phyloP scores from a whole-genome alignment of 2,797 vertebrate genomes.

The Sebastes matsubarae region DNA sequence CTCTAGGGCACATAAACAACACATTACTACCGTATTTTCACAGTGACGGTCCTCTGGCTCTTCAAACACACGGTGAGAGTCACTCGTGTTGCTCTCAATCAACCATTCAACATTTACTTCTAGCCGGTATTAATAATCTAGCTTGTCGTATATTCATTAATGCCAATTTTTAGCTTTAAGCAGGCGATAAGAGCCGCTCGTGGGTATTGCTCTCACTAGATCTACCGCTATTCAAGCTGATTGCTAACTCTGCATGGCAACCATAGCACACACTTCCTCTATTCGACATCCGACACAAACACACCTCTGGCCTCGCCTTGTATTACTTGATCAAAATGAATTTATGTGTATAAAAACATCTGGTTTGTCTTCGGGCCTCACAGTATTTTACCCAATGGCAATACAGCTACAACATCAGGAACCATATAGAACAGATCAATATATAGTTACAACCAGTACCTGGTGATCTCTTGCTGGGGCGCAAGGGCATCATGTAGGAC shows the following conservation, averaged over 20 bases:
- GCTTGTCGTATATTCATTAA: background rate
- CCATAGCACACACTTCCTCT: background rate
- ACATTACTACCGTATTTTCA: too few species aligned
- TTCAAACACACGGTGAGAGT: too few species aligned
- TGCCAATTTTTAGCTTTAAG: background rate
- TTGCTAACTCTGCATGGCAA: background rate
- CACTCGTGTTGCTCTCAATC: too few species aligned
- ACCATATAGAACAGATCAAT: background rate
- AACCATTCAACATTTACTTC: too few species aligned
- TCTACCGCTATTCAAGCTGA: too few species aligned
- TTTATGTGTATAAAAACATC: background rate
- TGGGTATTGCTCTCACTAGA: background rate
- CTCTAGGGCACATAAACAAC: too few species aligned
- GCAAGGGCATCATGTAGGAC: slow-evolving; percentile 88
- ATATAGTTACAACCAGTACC: slow-evolving; percentile 78
- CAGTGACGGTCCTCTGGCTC: too few species aligned
- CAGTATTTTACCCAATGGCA: background rate
- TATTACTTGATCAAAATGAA: background rate
- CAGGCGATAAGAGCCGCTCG: background rate
- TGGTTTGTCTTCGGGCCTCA: background rate
- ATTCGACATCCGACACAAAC: background rate
- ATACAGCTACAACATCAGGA: background rate
- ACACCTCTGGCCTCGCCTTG: background rate
- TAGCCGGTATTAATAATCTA: too few species aligned
- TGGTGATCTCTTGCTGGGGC: slow-evolving; percentile 93